A percentile compares a stretch with the other conserved stretches of the same genome.
Evolutionary conservation across 2,888 invertebrate species (phyloP).

Genomic region (Branchipolynoe longqiensis): DNA sequence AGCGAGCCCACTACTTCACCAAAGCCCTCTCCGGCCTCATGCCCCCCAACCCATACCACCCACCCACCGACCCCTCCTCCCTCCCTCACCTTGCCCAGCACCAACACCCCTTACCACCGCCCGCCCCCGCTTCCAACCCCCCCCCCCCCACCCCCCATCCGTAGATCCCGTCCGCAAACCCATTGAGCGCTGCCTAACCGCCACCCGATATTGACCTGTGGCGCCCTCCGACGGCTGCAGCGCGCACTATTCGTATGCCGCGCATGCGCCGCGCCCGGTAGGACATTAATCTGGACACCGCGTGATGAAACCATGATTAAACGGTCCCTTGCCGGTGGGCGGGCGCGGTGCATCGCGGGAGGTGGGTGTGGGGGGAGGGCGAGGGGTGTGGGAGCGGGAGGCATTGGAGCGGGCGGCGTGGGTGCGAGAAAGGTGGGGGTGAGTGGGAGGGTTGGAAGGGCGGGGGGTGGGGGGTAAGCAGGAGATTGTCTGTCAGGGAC

Average conservation of each 20-base stretch:
- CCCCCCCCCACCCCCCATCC: neutral
- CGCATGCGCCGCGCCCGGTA: conserved; percentile 17
- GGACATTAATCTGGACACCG: conserved; percentile 49
- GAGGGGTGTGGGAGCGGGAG: neutral
- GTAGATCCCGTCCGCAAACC: too few relatives aligned
- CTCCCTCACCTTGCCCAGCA: conserved; percentile 4
- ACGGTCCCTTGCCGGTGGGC: conserved; percentile 21
- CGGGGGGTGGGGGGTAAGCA: too few relatives aligned
- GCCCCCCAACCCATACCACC: neutral
- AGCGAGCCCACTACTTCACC: neutral
- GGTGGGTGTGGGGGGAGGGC: neutral
- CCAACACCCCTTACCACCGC: neutral
- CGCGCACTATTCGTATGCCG: conserved; percentile 36
- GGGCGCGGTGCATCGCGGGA: neutral
- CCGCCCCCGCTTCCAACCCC: neutral
- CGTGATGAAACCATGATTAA: conserved; percentile 51
- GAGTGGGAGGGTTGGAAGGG: too few relatives aligned
- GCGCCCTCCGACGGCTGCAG: conserved; percentile 7
- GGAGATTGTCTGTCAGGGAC: too few relatives aligned
- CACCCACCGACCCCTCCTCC: neutral
- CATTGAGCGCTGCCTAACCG: too few relatives aligned
- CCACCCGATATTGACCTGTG: conserved; percentile 30
- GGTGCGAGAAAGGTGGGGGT: neutral
- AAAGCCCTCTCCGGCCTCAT: neutral
- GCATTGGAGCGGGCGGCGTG: neutral